phyloP scores from a whole-genome alignment of 2,888 invertebrate genomes.

The Rhodophaea formosa region DNA sequence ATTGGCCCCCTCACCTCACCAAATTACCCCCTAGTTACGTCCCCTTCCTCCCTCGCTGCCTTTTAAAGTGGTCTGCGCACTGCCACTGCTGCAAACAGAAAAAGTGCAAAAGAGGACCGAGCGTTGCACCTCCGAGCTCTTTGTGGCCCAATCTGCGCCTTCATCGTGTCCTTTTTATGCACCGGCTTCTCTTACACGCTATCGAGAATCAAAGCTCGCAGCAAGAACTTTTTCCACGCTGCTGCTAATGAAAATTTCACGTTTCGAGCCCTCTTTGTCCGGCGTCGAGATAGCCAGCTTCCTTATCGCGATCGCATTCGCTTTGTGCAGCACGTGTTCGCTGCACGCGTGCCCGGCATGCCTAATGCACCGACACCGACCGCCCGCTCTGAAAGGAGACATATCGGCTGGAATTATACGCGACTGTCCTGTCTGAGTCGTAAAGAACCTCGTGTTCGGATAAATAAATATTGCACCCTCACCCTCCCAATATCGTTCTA shows the following conservation, averaged over 20 bases:
- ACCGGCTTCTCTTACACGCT: slow-evolving; percentile 73
- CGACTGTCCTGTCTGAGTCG: slow-evolving; percentile 63
- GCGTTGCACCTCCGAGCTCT: slow-evolving; percentile 76
- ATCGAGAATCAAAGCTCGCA: slow-evolving; percentile 76
- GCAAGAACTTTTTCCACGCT: slow-evolving; percentile 71
- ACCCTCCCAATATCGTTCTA: slow-evolving; percentile 75
- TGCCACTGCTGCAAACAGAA: slow-evolving; percentile 78
- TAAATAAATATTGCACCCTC: slow-evolving; percentile 82
- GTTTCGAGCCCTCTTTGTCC: slow-evolving; percentile 71
- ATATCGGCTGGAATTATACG: slow-evolving; percentile 62
- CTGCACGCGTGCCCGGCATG: slow-evolving; percentile 67
- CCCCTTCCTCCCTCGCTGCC: slow-evolving; percentile 71
- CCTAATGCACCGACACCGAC: slow-evolving; percentile 56
- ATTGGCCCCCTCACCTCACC: slow-evolving; percentile 74
- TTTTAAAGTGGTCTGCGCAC: slow-evolving; percentile 81
- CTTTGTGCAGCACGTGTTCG: slow-evolving; percentile 64
- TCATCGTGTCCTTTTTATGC: slow-evolving; percentile 74
- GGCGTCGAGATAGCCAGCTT: slow-evolving; percentile 61
- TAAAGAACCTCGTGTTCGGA: slow-evolving; percentile 71
- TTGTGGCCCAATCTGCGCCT: slow-evolving; percentile 80
- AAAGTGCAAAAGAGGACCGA: slow-evolving; percentile 74
- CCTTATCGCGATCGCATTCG: slow-evolving; percentile 67
- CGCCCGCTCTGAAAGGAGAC: slow-evolving; percentile 42
- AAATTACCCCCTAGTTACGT: slow-evolving; percentile 80
- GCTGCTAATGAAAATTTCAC: slow-evolving; percentile 79